These are phyloP conservation scores for Pedionomus torquatus DNA, from an alignment of 2,113 vertebrate genomes.

Conservation along the genomic window DNA sequence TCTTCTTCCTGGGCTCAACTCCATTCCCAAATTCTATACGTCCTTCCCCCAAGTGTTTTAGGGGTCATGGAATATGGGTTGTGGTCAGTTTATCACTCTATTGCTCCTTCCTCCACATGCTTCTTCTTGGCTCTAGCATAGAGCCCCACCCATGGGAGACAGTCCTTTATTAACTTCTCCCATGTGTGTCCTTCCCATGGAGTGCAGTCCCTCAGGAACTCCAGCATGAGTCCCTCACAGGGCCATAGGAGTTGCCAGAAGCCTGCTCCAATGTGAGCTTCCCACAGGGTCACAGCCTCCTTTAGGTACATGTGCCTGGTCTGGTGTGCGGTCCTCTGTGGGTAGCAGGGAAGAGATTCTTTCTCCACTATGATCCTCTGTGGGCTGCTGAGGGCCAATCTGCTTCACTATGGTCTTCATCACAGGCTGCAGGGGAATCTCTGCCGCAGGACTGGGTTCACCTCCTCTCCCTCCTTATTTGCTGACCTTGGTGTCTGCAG, in stretches of 20 bases:
- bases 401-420: background rate
- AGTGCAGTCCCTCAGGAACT: background rate
- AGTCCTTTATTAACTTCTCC: background rate
- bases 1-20: background rate
- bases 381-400: background rate
- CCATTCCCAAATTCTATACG: background rate
- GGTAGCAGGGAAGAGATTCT: no score
- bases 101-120: background rate
- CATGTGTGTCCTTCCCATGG: background rate
- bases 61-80: fast-evolving
- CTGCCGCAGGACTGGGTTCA: background rate
- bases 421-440: background rate
- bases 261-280: background rate
- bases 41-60: fast-evolving
- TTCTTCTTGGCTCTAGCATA: background rate
- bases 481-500: background rate
- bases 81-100: background rate
- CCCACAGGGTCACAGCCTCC: background rate
- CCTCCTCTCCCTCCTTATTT: background rate
- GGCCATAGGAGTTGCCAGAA: background rate
- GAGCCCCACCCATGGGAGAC: fast-evolving
- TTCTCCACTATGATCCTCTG: background rate
- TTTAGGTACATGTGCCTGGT: background rate
- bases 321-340: fast-evolving
- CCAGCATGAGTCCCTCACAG: fast-evolving